Evolutionary conservation across 1,140 invertebrate genomes (phyloP).

Genomic region (Atta texana): DNA sequence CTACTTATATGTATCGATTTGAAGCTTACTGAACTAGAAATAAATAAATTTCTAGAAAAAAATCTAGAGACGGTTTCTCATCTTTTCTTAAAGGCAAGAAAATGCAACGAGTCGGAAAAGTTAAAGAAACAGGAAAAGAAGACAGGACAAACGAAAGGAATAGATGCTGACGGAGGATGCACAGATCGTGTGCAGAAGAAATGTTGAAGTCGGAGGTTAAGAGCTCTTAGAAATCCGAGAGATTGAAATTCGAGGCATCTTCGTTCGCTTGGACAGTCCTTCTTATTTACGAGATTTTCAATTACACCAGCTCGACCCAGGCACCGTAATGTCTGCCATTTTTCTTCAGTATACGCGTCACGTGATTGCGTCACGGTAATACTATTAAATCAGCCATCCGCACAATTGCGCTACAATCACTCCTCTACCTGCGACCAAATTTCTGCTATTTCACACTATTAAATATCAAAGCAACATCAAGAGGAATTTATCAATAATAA

Average conservation of each 20-base stretch:
- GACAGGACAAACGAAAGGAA: not conserved
- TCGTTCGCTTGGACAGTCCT: constrained; percentile 49
- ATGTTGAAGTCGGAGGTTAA: constrained; percentile 60
- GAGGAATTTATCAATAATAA: constrained; percentile 37
- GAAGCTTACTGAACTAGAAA: constrained; percentile 30
- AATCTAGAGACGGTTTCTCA: constrained; percentile 49
- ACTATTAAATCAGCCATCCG: constrained; percentile 32
- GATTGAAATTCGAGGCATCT: constrained; percentile 70
- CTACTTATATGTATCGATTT: constrained; percentile 20
- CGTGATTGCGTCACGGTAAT: constrained; percentile 44
- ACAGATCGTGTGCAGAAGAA: constrained; percentile 51
- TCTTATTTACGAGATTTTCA: constrained; percentile 72
- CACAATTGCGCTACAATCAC: constrained; percentile 19
- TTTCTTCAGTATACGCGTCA: constrained; percentile 23
- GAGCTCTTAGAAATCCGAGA: constrained; percentile 62
- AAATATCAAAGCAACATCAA: constrained; percentile 22
- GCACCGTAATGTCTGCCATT: constrained; percentile 25
- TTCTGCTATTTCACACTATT: not conserved
- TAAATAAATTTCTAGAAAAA: constrained; percentile 41
- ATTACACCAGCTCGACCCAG: constrained; percentile 43
- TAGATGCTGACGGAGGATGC: constrained; percentile 6
- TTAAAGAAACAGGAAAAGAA: constrained; percentile 40
- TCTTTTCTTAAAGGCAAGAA: constrained; percentile 36
- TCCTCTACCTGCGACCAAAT: not conserved
- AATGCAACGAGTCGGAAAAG: constrained; percentile 27